These are phyloP conservation scores for Drosophila tanythrix DNA, from an alignment of 2,888 invertebrate genomes.

Conservation along the genomic window DNA sequence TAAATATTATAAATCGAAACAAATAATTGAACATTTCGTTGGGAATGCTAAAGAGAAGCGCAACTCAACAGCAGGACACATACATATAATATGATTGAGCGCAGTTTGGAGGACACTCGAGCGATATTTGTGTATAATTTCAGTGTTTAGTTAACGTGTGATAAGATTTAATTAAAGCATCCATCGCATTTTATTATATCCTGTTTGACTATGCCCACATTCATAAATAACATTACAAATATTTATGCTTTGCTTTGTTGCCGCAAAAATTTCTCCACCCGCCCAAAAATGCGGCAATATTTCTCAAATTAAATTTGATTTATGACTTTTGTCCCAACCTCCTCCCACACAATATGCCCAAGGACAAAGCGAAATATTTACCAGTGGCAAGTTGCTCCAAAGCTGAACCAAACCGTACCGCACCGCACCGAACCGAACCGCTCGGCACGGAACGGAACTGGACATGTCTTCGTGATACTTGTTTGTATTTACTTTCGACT, in stretches of 20 bases:
- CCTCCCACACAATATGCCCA: conserved; percentile 28
- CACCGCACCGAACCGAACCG: neutral
- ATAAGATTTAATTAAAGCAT: conserved; percentile 49
- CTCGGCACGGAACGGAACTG: conserved; percentile 26
- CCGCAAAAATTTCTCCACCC: conserved; percentile 46
- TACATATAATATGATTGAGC: conserved; percentile 5
- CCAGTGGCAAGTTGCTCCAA: conserved; percentile 25
- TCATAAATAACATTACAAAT: conserved; percentile 57
- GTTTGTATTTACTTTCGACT: conserved; percentile 52
- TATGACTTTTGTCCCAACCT: conserved; percentile 61
- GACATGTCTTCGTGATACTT: conserved; percentile 56
- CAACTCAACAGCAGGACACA: neutral
- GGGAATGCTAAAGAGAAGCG: neutral
- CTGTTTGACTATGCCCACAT: conserved; percentile 36
- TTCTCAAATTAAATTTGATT: conserved; percentile 79
- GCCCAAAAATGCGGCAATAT: conserved; percentile 63
- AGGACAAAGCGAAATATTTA: conserved; percentile 53
- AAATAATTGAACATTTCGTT: conserved; percentile 4
- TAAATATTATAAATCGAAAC: neutral
- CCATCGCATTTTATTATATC: conserved; percentile 48
- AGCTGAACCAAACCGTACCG: conserved; percentile 1
- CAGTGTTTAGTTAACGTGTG: conserved; percentile 27
- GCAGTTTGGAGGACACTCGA: neutral
- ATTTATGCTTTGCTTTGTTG: conserved; percentile 58
- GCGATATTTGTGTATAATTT: conserved; percentile 24